Conservation (phyloP, 1,140 invertebrate species). For the Subanguina moxae region DNA sequence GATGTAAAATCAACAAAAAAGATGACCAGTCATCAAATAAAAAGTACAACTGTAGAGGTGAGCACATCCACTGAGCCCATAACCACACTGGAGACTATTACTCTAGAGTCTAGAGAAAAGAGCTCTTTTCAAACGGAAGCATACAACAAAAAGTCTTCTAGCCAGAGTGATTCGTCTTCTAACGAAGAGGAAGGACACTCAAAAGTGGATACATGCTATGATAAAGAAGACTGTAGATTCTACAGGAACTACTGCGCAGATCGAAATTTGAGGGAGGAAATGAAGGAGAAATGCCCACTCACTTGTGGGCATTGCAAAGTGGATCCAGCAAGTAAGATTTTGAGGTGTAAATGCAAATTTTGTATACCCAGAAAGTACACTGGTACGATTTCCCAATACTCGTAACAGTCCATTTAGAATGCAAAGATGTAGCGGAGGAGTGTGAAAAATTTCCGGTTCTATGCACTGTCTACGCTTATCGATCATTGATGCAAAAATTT, state of each 20-base stretch:
- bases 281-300: not conserved
- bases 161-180: too few species aligned
- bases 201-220: not conserved
- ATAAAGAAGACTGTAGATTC: slow-evolving; percentile 6
- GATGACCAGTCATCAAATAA: too few species aligned
- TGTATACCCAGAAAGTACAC: too few species aligned
- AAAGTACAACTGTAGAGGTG: too few species aligned
- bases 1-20: too few species aligned
- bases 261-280: not conserved
- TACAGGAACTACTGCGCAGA: not conserved
- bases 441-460: not conserved
- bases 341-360: not conserved
- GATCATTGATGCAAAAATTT: not conserved
- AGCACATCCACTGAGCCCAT: too few species aligned
- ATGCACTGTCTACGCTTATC: not conserved
- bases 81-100: too few species aligned
- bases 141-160: too few species aligned
- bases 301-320: not conserved
- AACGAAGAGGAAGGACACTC: too few species aligned
- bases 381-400: too few species aligned
- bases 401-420: not conserved
- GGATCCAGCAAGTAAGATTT: not conserved
- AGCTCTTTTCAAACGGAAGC: too few species aligned
- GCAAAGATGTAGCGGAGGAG: not conserved
- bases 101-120: too few species aligned